Evolutionary conservation across 1,140 invertebrate species (phyloP).

Genomic region (Anoplolepis gracilipes): DNA sequence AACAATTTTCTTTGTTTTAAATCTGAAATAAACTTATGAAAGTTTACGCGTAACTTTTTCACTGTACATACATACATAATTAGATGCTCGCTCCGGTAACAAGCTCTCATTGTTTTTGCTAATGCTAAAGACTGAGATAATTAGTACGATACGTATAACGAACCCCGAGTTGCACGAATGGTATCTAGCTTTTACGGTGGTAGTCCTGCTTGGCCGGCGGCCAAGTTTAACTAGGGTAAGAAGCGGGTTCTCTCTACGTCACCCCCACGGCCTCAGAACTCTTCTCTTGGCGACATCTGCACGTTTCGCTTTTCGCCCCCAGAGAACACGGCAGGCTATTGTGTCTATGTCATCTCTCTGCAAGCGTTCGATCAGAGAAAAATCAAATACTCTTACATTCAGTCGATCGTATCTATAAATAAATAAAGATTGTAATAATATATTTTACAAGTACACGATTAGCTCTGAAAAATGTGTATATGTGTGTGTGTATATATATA

Average conservation of each 20-base stretch:
- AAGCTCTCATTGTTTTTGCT: slow-evolving; percentile 46
- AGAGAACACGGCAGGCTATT: slow-evolving; percentile 36
- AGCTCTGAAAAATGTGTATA: slow-evolving; percentile 6
- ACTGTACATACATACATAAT: slow-evolving; percentile 34
- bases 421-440: background rate
- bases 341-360: slow-evolving; percentile 30
- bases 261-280: slow-evolving; percentile 67
- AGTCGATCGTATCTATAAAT: background rate
- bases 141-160: slow-evolving; percentile 61
- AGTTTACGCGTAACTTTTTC: slow-evolving; percentile 39
- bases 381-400: slow-evolving; percentile 17
- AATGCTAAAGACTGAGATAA: slow-evolving; percentile 60
- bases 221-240: slow-evolving; percentile 75
- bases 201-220: slow-evolving; percentile 68
- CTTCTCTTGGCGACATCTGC: slow-evolving; percentile 66
- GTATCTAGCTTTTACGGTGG: slow-evolving; percentile 42
- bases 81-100: slow-evolving; percentile 42
- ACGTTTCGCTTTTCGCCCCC: slow-evolving; percentile 43
- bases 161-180: slow-evolving; percentile 14
- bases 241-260: slow-evolving; percentile 68
- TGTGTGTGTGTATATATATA: background rate
- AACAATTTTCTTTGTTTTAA: background rate
- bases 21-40: slow-evolving; percentile 14
- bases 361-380: slow-evolving; percentile 32
- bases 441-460: slow-evolving; percentile 37